Percentiles rank a stretch among this genome's conserved stretches.
Conservation (phyloP, 2,797 vertebrate species). For the Tadarida brasiliensis region DNA sequence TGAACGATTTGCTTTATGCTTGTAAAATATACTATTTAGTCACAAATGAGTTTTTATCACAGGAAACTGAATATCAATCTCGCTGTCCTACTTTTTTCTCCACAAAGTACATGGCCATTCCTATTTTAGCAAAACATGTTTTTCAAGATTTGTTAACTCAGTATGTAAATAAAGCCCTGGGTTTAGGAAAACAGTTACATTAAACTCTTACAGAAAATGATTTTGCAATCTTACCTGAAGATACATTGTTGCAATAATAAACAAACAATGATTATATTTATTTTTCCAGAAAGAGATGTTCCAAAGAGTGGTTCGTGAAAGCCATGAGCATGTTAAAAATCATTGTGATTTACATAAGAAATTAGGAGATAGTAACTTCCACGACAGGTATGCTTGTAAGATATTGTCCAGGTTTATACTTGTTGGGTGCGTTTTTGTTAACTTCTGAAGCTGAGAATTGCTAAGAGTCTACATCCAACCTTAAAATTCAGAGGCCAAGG, state of each 20-base stretch:
- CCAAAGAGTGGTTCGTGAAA: conserved; percentile 70
- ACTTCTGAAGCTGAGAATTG: not conserved
- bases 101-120: not conserved
- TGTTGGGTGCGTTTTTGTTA: not conserved
- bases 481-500: not conserved
- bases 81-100: not conserved
- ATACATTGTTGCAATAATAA: not conserved
- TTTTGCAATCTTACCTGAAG: conserved; percentile 50
- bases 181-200: conserved; percentile 32
- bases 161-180: conserved; percentile 28
- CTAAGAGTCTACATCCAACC: not conserved
- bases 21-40: not conserved
- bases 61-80: not conserved
- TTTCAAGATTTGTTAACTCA: conserved; percentile 47
- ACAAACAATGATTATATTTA: not conserved
- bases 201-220: not conserved
- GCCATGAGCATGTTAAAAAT: not conserved
- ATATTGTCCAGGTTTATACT: not conserved
- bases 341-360: conserved; percentile 75
- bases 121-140: conserved; percentile 37
- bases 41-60: not conserved
- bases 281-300: conserved; percentile 81
- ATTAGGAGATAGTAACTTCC: conserved; percentile 77
- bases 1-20: conserved; percentile 21
- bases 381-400: conserved; percentile 73